Base-by-base conservation (phyloP, 2,888 invertebrate species). In the Pomacea canaliculata region DNA sequence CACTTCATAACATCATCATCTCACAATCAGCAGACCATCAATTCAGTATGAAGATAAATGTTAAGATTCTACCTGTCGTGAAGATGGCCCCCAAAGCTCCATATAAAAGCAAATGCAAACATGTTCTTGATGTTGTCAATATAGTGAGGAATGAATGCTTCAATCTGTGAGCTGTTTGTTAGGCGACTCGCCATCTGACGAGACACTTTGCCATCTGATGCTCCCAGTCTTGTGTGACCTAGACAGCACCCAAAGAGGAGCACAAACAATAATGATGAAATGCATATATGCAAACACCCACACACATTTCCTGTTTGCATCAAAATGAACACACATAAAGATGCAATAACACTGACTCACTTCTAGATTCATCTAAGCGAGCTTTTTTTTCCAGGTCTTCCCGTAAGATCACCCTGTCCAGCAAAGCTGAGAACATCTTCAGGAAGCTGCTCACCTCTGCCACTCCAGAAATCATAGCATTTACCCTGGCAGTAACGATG, bases 41-140 rank as follows among this genome's bases (percentile, higher is more conserved):
- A 63, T 63, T 63, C 19, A 63, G 19, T 63, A 37, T 37, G 37
- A 37, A 37, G 51, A 10, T 16, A 63, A 63, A 63, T 10, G 18
- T 60, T 19, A 12, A 23, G 8, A 16, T 63, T 63, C 63, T 70
- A 90, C 90, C 87, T 88, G 77, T 90, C 90, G 84, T 89, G 87
- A 8, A 90, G 81, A 68, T 86, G 83, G 46, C 89, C 90, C 19
- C 90, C 90, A 84, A 90, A 90, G 16, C 86, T 85, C 90, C 90
- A 90, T 75, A 90, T 86, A 74, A 85, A 90, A 9, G 89, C 84
- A 68, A 89, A 86, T 51, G 89, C 88, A 84, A 90, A 89, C 84
- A 89, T 85, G 70, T 84, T 83, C 78, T 89, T 89, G 80, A 90
- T 77, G 69, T 85, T 81, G 66, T 84, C 83, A 56, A 84, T 80